Evolutionary conservation across 2,113 vertebrate genomes (phyloP).

Genomic region (Tautogolabrus adspersus): DNA sequence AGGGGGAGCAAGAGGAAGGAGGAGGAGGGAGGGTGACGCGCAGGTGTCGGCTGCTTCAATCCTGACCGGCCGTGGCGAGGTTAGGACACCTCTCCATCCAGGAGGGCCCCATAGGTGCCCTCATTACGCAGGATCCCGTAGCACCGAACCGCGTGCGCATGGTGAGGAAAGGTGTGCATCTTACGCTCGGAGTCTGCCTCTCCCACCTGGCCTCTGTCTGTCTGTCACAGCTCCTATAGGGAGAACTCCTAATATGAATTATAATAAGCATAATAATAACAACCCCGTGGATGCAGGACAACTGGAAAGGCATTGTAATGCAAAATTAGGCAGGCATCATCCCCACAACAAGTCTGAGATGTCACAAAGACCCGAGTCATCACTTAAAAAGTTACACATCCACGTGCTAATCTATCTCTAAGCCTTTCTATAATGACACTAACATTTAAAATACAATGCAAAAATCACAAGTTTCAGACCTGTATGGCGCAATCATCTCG

Average conservation of each 20-base stretch:
- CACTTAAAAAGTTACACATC: slow-evolving; percentile 29
- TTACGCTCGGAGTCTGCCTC: slow-evolving; percentile 53
- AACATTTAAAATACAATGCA: not conserved
- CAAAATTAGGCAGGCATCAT: slow-evolving; percentile 28
- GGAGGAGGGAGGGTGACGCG: slow-evolving; percentile 27
- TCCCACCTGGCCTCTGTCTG: slow-evolving; percentile 73
- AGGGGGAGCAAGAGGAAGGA: slow-evolving; percentile 24
- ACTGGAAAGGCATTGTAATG: slow-evolving; percentile 1
- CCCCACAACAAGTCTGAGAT: slow-evolving; percentile 16
- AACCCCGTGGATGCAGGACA: slow-evolving; percentile 22
- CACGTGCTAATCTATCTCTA: not conserved
- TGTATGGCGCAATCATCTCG: not conserved
- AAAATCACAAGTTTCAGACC: not conserved
- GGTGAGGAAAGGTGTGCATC: slow-evolving; percentile 66
- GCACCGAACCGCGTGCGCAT: slow-evolving; percentile 62
- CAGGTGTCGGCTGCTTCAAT: slow-evolving; percentile 65
- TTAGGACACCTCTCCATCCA: slow-evolving; percentile 79
- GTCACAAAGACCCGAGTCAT: slow-evolving; percentile 49
- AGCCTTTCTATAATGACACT: not conserved
- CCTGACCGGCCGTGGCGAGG: slow-evolving; percentile 70
- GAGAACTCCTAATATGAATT: slow-evolving; percentile 62
- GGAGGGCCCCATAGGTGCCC: slow-evolving; percentile 80
- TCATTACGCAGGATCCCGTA: slow-evolving; percentile 81
- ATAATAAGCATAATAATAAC: slow-evolving; percentile 75
- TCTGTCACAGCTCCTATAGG: slow-evolving; percentile 74